Evolutionary conservation across 2,888 invertebrate genomes (phyloP).

Genomic region (Dorcus parallelipipedus): DNA sequence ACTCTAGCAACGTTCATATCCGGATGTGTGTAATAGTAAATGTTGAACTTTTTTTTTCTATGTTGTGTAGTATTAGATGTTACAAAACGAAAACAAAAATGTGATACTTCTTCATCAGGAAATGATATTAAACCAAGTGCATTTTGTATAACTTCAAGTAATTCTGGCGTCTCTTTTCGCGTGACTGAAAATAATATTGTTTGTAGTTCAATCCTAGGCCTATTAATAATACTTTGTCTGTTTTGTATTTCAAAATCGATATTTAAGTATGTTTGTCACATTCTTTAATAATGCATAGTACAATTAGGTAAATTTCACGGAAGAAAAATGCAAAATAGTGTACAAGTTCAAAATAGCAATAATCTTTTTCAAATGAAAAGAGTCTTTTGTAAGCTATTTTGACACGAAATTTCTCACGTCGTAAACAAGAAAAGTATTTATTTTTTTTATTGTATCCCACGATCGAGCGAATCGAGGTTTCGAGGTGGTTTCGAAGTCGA

Average conservation of each 20-base stretch:
- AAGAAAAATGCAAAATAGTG: conserved; percentile 9
- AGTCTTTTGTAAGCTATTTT: conserved; percentile 2
- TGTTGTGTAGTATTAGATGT: too few relatives aligned
- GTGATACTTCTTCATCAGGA: too few relatives aligned
- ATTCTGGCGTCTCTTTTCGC: background rate
- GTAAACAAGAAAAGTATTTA: background rate
- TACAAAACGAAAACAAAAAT: too few relatives aligned
- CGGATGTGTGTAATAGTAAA: too few relatives aligned
- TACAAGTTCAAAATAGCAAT: conserved; percentile 25
- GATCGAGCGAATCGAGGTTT: too few relatives aligned
- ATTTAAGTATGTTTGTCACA: conserved; percentile 1
- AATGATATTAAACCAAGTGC: too few relatives aligned
- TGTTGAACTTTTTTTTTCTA: too few relatives aligned
- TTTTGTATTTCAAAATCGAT: conserved; percentile 4
- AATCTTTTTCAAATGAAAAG: conserved; percentile 9
- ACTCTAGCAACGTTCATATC: too few relatives aligned
- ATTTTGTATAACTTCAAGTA: background rate
- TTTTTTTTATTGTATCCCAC: too few relatives aligned
- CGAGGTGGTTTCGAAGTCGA: too few relatives aligned
- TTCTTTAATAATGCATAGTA: conserved; percentile 6
- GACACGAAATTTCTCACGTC: conserved; percentile 4
- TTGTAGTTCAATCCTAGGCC: conserved; percentile 10
- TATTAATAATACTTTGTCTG: background rate
- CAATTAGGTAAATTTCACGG: background rate
- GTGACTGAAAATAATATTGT: background rate